Conservation (phyloP, 1,140 invertebrate genomes). For the Nilaparvata lugens region DNA sequence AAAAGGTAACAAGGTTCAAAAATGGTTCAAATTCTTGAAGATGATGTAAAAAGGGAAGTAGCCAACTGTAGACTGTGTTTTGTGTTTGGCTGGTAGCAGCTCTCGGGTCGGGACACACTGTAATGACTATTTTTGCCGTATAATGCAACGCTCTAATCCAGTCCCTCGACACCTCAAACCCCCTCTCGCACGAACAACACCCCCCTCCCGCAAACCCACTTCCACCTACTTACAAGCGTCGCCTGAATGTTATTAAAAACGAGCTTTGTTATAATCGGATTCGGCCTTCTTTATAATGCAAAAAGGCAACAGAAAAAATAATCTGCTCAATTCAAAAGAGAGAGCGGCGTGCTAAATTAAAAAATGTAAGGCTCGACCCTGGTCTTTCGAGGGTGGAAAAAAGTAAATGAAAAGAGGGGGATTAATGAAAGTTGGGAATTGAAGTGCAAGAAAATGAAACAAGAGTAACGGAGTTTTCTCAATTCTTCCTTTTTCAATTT, state of each 20-base stretch:
- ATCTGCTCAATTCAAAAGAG: background rate
- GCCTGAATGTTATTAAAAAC: conserved; percentile 4
- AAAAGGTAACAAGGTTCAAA: too few species aligned
- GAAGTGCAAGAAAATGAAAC: conserved; percentile 3
- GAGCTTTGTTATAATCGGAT: conserved; percentile 5
- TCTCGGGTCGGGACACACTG: background rate
- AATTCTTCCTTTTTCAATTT: too few species aligned
- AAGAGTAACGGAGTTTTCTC: background rate
- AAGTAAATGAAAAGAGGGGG: background rate
- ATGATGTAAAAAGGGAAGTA: too few species aligned
- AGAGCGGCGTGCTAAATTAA: background rate
- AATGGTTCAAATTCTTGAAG: too few species aligned
- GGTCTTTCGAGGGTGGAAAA: background rate
- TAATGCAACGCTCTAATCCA: conserved; percentile 1
- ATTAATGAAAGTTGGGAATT: conserved; percentile 4
- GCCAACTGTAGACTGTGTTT: too few species aligned
- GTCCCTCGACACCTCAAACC: conserved; percentile 1
- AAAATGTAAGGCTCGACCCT: conserved; percentile 1
- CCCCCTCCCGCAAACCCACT: background rate
- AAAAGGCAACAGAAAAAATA: conserved; percentile 5
- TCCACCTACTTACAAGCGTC: too few species aligned
- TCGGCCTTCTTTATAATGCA: conserved; percentile 2
- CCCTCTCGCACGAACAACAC: background rate
- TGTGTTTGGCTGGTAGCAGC: too few species aligned
- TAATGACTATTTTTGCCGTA: conserved; percentile 4